A percentile compares a stretch with the other conserved stretches of the same genome.
Conservation (phyloP, 2,797 vertebrate species). For the Cryptoblepharus egeriae region DNA sequence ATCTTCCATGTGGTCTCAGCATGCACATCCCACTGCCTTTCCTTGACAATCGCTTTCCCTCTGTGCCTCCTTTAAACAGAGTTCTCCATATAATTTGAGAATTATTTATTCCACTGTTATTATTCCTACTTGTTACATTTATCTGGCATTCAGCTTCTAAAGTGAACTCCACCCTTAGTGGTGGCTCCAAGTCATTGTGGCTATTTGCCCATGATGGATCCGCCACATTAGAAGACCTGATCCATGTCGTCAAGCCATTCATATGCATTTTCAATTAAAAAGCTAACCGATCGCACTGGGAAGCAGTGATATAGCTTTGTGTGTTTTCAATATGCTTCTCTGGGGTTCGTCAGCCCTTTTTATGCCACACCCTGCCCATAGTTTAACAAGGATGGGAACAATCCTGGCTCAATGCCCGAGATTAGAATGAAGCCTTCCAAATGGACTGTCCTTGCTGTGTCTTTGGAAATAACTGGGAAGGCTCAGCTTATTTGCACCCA, state of each 20-base stretch:
- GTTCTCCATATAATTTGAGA: slow-evolving; percentile 3
- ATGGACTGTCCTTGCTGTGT: not conserved
- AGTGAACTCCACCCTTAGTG: slow-evolving; percentile 11
- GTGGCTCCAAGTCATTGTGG: slow-evolving; percentile 37
- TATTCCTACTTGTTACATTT: slow-evolving; percentile 17
- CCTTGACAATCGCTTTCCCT: not conserved
- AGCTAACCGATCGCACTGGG: not conserved
- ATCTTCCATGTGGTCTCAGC: fast-evolving
- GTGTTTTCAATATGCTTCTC: not conserved
- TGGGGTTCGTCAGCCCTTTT: not conserved
- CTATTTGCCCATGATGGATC: slow-evolving; percentile 35
- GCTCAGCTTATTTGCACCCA: not conserved
- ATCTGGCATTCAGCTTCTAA: slow-evolving; percentile 6
- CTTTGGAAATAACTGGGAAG: not conserved
- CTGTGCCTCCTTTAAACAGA: not conserved
- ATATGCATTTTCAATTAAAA: not conserved
- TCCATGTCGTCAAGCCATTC: not conserved
- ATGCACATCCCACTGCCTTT: not conserved
- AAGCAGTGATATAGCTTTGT: not conserved
- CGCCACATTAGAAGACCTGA: slow-evolving; percentile 43
- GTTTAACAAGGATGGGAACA: not conserved
- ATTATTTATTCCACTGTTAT: not conserved
- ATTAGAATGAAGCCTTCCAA: not conserved
- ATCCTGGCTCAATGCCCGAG: not conserved
- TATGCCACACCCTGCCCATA: not conserved